Percentiles rank a stretch among this genome's conserved stretches.
Evolutionary conservation across 2,113 vertebrate genomes (phyloP).

Genomic region (Actinemys pallida): DNA sequence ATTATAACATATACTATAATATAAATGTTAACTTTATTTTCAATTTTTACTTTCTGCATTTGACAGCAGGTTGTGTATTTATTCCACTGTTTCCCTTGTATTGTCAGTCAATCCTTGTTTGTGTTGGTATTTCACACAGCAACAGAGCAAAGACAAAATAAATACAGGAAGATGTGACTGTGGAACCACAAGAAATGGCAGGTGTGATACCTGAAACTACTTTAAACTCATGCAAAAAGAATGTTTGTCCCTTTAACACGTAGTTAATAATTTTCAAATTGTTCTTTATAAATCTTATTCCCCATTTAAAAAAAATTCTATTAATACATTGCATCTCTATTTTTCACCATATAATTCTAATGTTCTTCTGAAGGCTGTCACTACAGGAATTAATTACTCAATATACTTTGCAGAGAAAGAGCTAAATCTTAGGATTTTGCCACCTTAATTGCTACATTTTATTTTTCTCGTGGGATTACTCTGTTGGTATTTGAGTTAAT

Average conservation of each 20-base stretch:
- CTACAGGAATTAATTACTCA: not conserved
- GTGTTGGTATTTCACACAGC: not conserved
- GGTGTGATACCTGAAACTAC: not conserved
- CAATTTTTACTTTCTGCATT: not conserved
- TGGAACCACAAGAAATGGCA: not conserved
- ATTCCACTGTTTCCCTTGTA: not conserved
- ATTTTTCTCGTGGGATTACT: not conserved
- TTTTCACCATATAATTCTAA: not conserved
- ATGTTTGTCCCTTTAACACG: not conserved
- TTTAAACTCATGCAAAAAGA: not conserved
- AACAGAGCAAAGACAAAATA: not conserved
- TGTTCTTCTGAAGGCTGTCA: not conserved
- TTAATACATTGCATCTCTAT: not conserved
- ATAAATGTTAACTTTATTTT: not conserved
- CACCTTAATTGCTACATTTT: not conserved
- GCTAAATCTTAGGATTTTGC: not conserved
- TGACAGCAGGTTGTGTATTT: not conserved
- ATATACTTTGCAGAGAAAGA: not conserved
- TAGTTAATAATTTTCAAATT: not conserved
- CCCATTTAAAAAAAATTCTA: not conserved
- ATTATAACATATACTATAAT: not conserved
- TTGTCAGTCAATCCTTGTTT: not conserved
- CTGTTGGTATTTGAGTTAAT: not conserved
- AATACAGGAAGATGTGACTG: not conserved
- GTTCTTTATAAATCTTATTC: not conserved